phyloP scores from a whole-genome alignment of 2,888 invertebrate species.

The Dioctria linearis region DNA sequence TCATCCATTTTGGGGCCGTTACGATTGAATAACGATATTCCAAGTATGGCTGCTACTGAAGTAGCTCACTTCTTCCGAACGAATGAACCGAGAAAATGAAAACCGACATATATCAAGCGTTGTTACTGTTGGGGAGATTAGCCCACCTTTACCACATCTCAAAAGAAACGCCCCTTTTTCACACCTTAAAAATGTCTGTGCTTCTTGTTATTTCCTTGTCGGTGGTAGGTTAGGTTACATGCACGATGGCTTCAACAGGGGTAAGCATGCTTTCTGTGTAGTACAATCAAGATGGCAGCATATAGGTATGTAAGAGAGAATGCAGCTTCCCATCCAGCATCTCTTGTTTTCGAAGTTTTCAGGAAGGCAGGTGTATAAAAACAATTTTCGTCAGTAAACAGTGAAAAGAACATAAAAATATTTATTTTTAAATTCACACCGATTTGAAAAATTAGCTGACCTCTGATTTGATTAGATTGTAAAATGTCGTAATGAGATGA shows the following conservation, averaged over 20 bases:
- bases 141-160: slow-evolving; percentile 30
- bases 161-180: slow-evolving; percentile 46
- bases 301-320: neutral
- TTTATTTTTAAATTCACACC: too few species aligned
- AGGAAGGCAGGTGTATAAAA: too few species aligned
- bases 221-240: neutral
- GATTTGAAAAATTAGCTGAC: too few species aligned
- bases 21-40: neutral
- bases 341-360: too few species aligned
- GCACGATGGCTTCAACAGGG: neutral
- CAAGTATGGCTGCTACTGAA: slow-evolving; percentile 13
- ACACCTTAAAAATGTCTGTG: slow-evolving; percentile 27
- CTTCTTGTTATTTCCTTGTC: slow-evolving; percentile 16
- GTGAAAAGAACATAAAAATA: too few species aligned
- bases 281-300: slow-evolving; percentile 42
- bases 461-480: too few species aligned
- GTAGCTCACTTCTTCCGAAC: slow-evolving; percentile 17
- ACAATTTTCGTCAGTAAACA: too few species aligned
- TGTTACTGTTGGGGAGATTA: slow-evolving; percentile 30
- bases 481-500: too few species aligned
- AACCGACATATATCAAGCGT: neutral
- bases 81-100: slow-evolving; percentile 39
- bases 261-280: neutral
- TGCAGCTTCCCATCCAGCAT: too few species aligned
- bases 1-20: slow-evolving; percentile 37